A percentile compares a stretch with the other conserved stretches of the same genome.
phyloP scores from a whole-genome alignment of 2,888 invertebrate species.

The Chalcosyrphus nemorum region DNA sequence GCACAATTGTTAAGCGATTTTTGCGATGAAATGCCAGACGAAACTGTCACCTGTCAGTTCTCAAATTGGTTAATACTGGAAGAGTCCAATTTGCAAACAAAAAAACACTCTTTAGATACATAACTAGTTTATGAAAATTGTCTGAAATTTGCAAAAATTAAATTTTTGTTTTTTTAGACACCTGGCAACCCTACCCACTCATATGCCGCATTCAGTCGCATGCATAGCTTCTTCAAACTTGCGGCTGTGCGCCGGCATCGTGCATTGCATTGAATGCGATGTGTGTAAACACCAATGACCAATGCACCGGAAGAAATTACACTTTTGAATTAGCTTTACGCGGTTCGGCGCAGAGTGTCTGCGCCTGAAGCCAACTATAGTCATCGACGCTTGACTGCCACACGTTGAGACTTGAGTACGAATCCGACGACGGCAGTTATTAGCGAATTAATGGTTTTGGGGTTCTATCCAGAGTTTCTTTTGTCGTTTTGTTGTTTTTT shows the following conservation, averaged over 20 bases:
- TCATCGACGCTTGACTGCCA: slow-evolving; percentile 44
- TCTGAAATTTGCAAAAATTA: too few relatives aligned
- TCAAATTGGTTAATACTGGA: too few relatives aligned
- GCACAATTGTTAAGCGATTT: too few relatives aligned
- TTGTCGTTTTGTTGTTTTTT: background rate
- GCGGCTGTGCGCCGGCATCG: background rate
- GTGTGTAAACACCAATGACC: slow-evolving; percentile 58
- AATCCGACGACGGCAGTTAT: slow-evolving; percentile 28
- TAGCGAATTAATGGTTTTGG: slow-evolving; percentile 37
- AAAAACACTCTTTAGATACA: too few relatives aligned
- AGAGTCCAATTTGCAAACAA: too few relatives aligned
- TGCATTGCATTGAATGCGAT: slow-evolving; percentile 28
- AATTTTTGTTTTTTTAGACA: background rate
- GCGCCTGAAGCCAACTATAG: background rate
- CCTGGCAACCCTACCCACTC: slow-evolving; percentile 6
- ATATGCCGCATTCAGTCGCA: background rate
- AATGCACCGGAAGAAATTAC: slow-evolving; percentile 66
- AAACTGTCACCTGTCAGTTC: too few relatives aligned
- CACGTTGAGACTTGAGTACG: background rate
- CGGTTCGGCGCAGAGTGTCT: background rate
- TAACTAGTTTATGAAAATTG: too few relatives aligned
- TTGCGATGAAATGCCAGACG: too few relatives aligned
- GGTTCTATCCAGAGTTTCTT: background rate
- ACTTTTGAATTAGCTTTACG: slow-evolving; percentile 13
- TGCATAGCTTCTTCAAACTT: slow-evolving; percentile 20